phyloP scores from a whole-genome alignment of 2,113 vertebrate species.

The Lonchura striata region DNA sequence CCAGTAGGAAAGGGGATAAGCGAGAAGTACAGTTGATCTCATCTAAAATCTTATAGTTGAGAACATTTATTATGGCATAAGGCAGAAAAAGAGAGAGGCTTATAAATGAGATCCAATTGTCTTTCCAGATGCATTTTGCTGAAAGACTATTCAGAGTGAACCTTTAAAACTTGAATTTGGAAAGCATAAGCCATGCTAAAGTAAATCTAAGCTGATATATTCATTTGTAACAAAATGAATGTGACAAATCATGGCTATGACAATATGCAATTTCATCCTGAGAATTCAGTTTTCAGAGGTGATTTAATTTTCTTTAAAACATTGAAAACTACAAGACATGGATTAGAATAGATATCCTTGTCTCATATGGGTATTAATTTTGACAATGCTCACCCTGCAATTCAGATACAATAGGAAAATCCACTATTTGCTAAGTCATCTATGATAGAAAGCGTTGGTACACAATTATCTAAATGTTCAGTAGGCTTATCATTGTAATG shows the following conservation, averaged over 20 bases:
- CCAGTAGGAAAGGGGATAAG: slow-evolving; percentile 56
- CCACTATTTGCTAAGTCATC: slow-evolving; percentile 30
- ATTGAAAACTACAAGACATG: slow-evolving; percentile 49
- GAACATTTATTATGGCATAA: slow-evolving; percentile 63
- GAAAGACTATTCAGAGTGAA: slow-evolving; percentile 56
- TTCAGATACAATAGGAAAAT: slow-evolving; percentile 31
- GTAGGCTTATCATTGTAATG: background rate
- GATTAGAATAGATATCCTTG: slow-evolving; percentile 68
- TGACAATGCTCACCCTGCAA: slow-evolving; percentile 16
- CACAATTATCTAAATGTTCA: background rate
- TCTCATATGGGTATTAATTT: slow-evolving; percentile 55
- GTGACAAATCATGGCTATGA: slow-evolving; percentile 29
- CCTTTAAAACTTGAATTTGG: slow-evolving; percentile 57
- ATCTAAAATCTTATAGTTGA: slow-evolving; percentile 71
- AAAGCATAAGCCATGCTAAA: slow-evolving; percentile 65
- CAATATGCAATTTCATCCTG: slow-evolving; percentile 63
- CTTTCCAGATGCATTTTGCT: slow-evolving; percentile 67
- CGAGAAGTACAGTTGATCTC: slow-evolving; percentile 60
- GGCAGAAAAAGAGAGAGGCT: slow-evolving; percentile 64
- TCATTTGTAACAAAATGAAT: slow-evolving; percentile 71
- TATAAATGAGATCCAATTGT: slow-evolving; percentile 70
- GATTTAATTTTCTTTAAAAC: slow-evolving; percentile 71
- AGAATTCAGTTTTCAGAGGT: slow-evolving; percentile 66
- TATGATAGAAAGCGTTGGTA: background rate
- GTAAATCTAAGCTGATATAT: slow-evolving; percentile 71